These are phyloP conservation scores for Pelusios castaneus DNA, from an alignment of 2,113 vertebrate genomes.

Conservation along the genomic window DNA sequence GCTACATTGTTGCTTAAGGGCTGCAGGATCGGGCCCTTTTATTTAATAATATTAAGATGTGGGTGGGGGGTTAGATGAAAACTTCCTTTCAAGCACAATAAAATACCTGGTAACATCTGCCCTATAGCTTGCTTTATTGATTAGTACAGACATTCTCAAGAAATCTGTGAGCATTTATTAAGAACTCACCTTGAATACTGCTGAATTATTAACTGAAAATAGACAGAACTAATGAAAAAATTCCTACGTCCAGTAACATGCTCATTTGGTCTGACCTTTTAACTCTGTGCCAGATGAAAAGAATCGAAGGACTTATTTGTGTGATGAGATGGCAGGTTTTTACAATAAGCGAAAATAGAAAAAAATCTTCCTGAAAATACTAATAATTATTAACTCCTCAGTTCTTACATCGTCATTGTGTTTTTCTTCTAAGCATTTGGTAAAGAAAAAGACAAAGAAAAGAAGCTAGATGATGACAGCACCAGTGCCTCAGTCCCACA, in stretches of 20 bases:
- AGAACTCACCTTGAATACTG: neutral
- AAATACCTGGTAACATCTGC: neutral
- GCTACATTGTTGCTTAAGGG: neutral
- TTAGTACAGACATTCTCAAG: neutral
- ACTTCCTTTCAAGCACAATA: neutral
- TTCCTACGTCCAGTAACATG: neutral
- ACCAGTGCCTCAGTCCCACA: conserved; percentile 84
- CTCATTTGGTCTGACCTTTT: conserved; percentile 24
- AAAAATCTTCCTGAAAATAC: neutral
- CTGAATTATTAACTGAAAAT: conserved; percentile 8
- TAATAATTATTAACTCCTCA: neutral
- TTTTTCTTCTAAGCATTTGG: conserved; percentile 82
- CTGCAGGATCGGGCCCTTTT: neutral
- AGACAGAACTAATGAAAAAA: neutral
- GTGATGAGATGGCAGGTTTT: neutral
- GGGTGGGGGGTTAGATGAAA: neutral
- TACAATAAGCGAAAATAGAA: neutral
- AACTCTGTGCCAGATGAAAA: neutral
- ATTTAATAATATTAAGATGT: neutral
- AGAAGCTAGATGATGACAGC: conserved; percentile 94
- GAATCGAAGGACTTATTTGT: neutral
- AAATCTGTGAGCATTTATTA: neutral
- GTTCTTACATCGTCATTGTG: neutral
- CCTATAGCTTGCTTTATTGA: neutral
- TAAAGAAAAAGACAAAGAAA: conserved; percentile 94